These are phyloP conservation scores for Eupleurogrammus muticus DNA, from an alignment of 2,797 vertebrate species.

Conservation along the genomic window DNA sequence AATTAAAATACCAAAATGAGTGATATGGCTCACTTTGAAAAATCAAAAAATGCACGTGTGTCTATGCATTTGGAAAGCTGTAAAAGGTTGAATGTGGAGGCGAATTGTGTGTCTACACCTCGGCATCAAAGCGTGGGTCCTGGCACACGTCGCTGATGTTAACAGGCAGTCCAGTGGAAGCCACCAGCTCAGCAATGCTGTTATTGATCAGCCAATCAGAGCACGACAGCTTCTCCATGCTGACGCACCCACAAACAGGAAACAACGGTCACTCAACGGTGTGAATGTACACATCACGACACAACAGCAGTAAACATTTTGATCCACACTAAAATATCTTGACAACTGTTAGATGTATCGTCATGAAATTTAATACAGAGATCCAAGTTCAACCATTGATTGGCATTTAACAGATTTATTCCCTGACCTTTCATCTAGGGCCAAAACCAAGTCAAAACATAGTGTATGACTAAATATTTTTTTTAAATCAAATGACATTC, in stretches of 20 bases:
- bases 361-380: background rate
- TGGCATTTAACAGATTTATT: no score
- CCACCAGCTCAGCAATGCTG: constrained; percentile 89
- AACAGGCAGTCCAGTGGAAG: constrained; percentile 87
- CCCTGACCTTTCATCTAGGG: no score
- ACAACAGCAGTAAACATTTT: constrained; percentile 11
- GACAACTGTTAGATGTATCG: background rate
- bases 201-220: constrained; percentile 90
- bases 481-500: no score
- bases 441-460: no score
- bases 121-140: constrained; percentile 87
- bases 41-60: constrained; percentile 1
- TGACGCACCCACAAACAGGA: constrained; percentile 64
- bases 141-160: constrained; percentile 89
- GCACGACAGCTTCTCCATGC: constrained; percentile 88
- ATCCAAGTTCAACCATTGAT: no score
- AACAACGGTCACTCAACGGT: constrained; percentile 31
- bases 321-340: background rate
- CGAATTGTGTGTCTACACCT: constrained; percentile 69
- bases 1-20: no score
- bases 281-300: constrained; percentile 8
- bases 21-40: no score
- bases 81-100: background rate
- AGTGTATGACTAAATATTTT: no score
- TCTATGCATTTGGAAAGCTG: constrained; percentile 8